Conservation (phyloP, 2,113 vertebrate species). For the Corythoichthys intestinalis region DNA sequence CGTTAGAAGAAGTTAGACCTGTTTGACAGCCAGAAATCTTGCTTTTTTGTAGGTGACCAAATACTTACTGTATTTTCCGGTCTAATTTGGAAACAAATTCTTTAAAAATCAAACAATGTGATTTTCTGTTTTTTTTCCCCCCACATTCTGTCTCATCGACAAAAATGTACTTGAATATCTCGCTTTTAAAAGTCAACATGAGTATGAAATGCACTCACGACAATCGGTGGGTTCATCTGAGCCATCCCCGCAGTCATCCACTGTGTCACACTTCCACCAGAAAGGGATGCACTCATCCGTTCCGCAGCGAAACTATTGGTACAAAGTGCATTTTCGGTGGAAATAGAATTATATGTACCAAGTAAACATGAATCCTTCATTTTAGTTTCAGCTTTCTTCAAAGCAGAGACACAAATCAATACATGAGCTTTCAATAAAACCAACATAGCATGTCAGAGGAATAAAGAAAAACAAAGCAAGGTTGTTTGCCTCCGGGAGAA, state of each 20-base stretch:
- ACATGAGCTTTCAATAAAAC: constrained; percentile 7
- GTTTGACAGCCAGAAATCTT: no score
- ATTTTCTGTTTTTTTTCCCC: no score
- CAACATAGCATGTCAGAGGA: constrained; percentile 10
- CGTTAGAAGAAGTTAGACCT: no score
- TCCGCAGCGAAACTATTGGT: constrained; percentile 88
- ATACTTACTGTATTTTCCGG: no score
- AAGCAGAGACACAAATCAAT: constrained; percentile 43
- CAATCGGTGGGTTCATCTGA: constrained; percentile 94
- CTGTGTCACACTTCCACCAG: constrained; percentile 99
- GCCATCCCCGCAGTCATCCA: constrained; percentile 95
- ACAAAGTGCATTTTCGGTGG: neutral
- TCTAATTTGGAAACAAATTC: no score
- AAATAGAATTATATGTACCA: constrained; percentile 9
- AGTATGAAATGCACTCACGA: constrained; percentile 78
- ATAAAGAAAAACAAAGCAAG: constrained; percentile 15
- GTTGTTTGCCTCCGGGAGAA: constrained; percentile 28
- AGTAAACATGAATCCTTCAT: constrained; percentile 17
- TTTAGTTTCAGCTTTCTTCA: constrained; percentile 29
- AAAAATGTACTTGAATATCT: neutral
- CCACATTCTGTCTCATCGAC: no score
- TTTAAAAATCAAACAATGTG: no score
- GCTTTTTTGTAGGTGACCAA: no score
- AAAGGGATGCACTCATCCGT: constrained; percentile 98
- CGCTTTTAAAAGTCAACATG: constrained; percentile 16